A percentile compares a stretch with the other conserved stretches of the same genome.
phyloP scores from a whole-genome alignment of 2,113 vertebrate species.

The Alethe castanea region DNA sequence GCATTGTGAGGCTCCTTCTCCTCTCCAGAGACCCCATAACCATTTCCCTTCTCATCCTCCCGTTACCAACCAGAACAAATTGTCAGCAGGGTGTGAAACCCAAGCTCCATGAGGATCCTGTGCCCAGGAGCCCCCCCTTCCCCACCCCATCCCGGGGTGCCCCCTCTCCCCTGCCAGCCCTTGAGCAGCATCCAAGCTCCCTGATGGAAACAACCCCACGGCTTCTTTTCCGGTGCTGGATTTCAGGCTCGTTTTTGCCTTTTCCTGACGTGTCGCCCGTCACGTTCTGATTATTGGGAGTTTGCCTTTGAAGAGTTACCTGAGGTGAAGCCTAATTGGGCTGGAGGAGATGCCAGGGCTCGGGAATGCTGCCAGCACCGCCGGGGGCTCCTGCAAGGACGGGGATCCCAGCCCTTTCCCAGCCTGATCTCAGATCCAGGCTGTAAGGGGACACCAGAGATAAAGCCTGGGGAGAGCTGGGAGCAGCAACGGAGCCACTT shows the following conservation, averaged over 20 bases:
- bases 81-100: conserved; percentile 45
- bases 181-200: conserved; percentile 62
- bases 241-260: conserved; percentile 50
- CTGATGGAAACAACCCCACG: conserved; percentile 70
- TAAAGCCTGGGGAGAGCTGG: conserved; percentile 36
- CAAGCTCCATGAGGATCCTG: conserved; percentile 26
- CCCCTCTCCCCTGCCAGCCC: neutral
- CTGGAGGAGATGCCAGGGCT: conserved; percentile 47
- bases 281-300: conserved; percentile 63
- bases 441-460: conserved; percentile 6
- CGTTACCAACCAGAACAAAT: conserved; percentile 22
- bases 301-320: conserved; percentile 74
- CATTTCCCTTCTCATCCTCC: neutral
- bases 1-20: rapidly evolving
- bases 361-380: neutral
- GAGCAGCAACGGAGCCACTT: conserved; percentile 44
- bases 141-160: neutral
- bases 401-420: neutral
- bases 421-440: conserved; percentile 3
- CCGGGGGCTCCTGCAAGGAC: neutral
- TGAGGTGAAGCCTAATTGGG: conserved; percentile 70
- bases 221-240: conserved; percentile 63
- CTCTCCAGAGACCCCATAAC: neutral
- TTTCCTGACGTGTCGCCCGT: conserved; percentile 60
- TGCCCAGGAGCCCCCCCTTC: neutral